phyloP scores from a whole-genome alignment of 2,113 vertebrate genomes.

The Takifugu flavidus region DNA sequence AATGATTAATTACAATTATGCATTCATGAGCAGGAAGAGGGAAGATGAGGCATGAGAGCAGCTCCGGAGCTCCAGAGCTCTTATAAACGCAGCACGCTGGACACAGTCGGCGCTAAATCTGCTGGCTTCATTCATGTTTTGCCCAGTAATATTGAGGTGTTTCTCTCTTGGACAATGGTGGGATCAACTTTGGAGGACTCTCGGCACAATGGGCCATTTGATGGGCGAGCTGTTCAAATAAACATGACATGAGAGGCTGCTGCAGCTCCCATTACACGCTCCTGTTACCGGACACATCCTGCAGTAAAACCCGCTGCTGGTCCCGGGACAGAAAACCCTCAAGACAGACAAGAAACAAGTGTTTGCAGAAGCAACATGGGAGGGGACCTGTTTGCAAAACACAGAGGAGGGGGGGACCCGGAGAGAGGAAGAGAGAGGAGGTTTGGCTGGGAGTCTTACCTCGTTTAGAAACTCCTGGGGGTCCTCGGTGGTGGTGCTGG shows the following conservation, averaged over 20 bases:
- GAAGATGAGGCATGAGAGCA: neutral
- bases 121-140: neutral
- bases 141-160: neutral
- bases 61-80: constrained; percentile 13
- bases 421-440: neutral
- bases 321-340: constrained; percentile 2
- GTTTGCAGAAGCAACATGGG: constrained; percentile 8
- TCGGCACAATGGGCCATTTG: constrained; percentile 44
- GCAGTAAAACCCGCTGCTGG: constrained; percentile 16
- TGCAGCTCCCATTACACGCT: constrained; percentile 57
- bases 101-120: neutral
- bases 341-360: constrained; percentile 4
- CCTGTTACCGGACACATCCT: constrained; percentile 42
- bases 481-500: constrained; percentile 61
- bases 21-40: neutral
- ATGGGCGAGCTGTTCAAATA: constrained; percentile 70
- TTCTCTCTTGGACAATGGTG: constrained; percentile 28
- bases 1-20: neutral
- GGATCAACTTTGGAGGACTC: constrained; percentile 27
- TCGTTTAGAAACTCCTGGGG: constrained; percentile 45
- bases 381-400: constrained; percentile 5
- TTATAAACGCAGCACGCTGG: constrained; percentile 33
- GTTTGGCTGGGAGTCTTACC: constrained; percentile 55
- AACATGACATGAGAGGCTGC: constrained; percentile 68
- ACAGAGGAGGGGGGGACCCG: constrained; percentile 1